Percentiles rank a stretch among this genome's conserved stretches.
phyloP scores from a whole-genome alignment of 2,113 vertebrate genomes.

The Pseudolaguvia tuberculata region DNA sequence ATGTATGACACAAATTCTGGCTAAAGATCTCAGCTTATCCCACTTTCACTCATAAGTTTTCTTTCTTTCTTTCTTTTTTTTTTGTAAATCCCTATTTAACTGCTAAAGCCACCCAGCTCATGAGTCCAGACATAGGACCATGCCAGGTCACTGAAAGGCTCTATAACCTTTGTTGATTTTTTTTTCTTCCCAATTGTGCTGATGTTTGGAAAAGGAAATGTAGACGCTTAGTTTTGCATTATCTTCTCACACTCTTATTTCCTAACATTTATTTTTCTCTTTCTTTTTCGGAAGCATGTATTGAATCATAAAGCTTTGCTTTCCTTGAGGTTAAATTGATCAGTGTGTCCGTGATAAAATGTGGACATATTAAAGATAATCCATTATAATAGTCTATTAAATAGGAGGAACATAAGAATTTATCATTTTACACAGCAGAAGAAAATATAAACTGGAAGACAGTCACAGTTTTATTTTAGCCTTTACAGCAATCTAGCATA shows the following conservation, averaged over 20 bases:
- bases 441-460: constrained; percentile 36
- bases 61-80: too few relatives aligned
- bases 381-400: constrained; percentile 36
- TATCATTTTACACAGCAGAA: constrained; percentile 37
- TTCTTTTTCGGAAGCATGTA: constrained; percentile 32
- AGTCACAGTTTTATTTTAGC: constrained; percentile 27
- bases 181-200: constrained; percentile 53
- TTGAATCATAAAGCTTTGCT: constrained; percentile 29
- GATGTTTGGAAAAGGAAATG: constrained; percentile 53
- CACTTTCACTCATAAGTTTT: too few relatives aligned
- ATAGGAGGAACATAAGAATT: constrained; percentile 22
- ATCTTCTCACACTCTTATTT: constrained; percentile 10
- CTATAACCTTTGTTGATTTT: constrained; percentile 62
- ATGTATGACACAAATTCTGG: too few relatives aligned
- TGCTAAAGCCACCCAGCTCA: neutral
- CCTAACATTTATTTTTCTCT: constrained; percentile 8
- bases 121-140: neutral
- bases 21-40: too few relatives aligned
- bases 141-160: constrained; percentile 53
- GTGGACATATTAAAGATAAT: constrained; percentile 32
- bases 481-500: constrained; percentile 34
- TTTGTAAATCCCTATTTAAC: too few relatives aligned
- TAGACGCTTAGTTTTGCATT: constrained; percentile 17
- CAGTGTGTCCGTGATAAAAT: constrained; percentile 31
- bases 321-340: constrained; percentile 19